Conservation (phyloP, 2,888 invertebrate species). For the Corbicula japonica region DNA sequence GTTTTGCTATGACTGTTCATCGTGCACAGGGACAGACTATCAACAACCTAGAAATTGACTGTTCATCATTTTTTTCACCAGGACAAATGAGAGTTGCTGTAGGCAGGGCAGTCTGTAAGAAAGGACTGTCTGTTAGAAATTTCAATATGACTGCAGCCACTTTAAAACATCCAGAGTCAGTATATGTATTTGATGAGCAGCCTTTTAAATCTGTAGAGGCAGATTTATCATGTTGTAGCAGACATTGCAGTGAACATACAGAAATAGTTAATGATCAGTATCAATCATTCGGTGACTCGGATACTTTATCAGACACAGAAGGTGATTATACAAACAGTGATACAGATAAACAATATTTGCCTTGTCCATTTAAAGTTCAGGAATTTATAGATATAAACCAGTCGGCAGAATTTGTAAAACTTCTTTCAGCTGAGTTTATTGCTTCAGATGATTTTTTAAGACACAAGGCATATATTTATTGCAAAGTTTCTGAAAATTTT, state of each 20-base stretch:
- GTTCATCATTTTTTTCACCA: slow-evolving; percentile 11
- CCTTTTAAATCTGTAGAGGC: neutral
- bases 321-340: neutral
- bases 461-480: neutral
- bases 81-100: slow-evolving; percentile 12
- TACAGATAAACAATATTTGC: neutral
- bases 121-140: neutral
- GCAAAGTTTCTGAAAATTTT: neutral
- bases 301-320: neutral
- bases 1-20: slow-evolving; percentile 43
- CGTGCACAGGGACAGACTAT: slow-evolving; percentile 26
- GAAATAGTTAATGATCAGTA: neutral
- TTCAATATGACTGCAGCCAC: slow-evolving; percentile 14
- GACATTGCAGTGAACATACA: no score
- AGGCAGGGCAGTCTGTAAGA: slow-evolving; percentile 1
- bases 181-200: slow-evolving; percentile 17
- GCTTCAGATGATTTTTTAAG: neutral
- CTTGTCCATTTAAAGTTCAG: neutral
- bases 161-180: slow-evolving; percentile 13
- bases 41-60: slow-evolving; percentile 35
- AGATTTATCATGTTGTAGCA: slow-evolving; percentile 1
- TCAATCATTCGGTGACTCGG: neutral
- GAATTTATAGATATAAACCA: neutral
- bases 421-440: neutral
- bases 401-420: neutral